These are phyloP conservation scores for Halocaridina rubra DNA, from an alignment of 2,888 invertebrate genomes.

Conservation along the genomic window DNA sequence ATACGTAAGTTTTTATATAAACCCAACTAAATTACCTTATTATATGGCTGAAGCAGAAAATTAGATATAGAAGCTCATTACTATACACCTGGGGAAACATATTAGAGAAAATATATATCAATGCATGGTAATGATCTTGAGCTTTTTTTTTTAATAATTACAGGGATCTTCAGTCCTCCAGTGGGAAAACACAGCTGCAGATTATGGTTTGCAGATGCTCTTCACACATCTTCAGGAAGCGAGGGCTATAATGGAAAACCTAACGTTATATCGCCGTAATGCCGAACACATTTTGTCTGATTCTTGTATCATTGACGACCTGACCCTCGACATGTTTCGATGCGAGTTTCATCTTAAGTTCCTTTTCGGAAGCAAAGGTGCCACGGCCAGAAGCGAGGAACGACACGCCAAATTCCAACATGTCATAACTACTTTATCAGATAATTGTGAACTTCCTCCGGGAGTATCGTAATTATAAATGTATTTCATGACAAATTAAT, in stretches of 20 bases:
- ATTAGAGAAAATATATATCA: too few relatives aligned
- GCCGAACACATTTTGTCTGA: conserved; percentile 83
- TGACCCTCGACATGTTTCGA: conserved; percentile 77
- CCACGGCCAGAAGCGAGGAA: conserved; percentile 79
- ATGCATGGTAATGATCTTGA: too few relatives aligned
- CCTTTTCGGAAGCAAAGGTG: conserved; percentile 90
- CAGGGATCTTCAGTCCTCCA: conserved; percentile 64
- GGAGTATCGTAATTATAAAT: conserved; percentile 14
- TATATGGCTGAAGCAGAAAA: too few relatives aligned
- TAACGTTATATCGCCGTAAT: conserved; percentile 82
- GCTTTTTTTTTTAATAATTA: too few relatives aligned
- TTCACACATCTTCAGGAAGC: conserved; percentile 86
- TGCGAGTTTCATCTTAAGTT: conserved; percentile 92
- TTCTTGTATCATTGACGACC: conserved; percentile 70
- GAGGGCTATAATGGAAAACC: conserved; percentile 80
- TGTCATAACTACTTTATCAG: conserved; percentile 80
- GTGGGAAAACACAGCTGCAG: conserved; percentile 71
- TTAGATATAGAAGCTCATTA: too few relatives aligned
- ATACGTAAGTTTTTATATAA: too few relatives aligned
- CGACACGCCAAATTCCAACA: conserved; percentile 83
- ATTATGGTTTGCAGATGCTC: conserved; percentile 84
- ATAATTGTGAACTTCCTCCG: conserved; percentile 73
- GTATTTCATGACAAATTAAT: neutral
- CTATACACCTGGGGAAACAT: too few relatives aligned
- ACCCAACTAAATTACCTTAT: too few relatives aligned